Conservation (phyloP, 2,113 vertebrate genomes). For the Phrynosoma platyrhinos region DNA sequence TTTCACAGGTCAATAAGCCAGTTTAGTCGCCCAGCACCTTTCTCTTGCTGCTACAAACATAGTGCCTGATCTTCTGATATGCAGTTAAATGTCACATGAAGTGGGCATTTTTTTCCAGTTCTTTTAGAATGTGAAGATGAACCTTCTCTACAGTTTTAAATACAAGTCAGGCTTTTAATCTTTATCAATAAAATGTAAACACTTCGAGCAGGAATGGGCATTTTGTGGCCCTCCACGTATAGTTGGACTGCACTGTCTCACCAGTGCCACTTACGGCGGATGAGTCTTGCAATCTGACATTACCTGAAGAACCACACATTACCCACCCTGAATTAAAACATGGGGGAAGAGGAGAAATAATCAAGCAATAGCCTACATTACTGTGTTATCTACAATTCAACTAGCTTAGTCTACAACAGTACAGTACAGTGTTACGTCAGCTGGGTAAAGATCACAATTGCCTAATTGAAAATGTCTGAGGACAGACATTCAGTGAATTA, state of each 20-base stretch:
- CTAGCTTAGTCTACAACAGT: not conserved
- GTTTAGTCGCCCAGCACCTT: not conserved
- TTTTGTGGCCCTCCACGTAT: not conserved
- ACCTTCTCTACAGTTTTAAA: conserved; percentile 1
- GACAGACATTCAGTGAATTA: not conserved
- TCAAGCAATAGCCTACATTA: not conserved
- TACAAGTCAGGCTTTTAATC: not conserved
- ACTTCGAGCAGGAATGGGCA: not conserved
- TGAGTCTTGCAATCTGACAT: not conserved
- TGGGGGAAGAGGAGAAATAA: not conserved
- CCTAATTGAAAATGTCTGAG: not conserved
- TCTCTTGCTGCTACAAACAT: not conserved
- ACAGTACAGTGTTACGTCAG: not conserved
- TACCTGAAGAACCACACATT: not conserved
- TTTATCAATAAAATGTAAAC: not conserved
- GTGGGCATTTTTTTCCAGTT: not conserved
- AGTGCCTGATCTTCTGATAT: not conserved
- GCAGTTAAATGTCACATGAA: not conserved
- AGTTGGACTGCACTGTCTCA: not conserved
- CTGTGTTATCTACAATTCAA: not conserved
- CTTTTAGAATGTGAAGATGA: not conserved
- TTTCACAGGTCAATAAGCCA: not conserved
- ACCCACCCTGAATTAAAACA: not conserved
- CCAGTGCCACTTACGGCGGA: not conserved
- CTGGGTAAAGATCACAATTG: not conserved